Evolutionary conservation across 2,113 vertebrate species (phyloP), one percentile per base, ranked within the genome.

Genomic region (Paedocypris sp.): DNA sequence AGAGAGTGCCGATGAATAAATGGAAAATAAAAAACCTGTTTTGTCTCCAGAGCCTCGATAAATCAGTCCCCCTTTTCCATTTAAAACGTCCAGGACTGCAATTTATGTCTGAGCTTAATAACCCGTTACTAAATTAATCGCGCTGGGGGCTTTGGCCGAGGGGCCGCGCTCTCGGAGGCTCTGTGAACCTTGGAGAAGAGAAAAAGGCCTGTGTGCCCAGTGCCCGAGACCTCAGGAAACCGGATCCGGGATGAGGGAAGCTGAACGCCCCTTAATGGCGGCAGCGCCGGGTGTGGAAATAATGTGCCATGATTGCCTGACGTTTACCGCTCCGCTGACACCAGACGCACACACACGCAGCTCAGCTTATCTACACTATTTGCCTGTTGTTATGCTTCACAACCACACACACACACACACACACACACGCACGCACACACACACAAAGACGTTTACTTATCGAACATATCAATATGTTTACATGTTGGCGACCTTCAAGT

Each of bases 91-190:
- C 87, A 79, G 86, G 77, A 74, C 78, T 75, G 72, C 87, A 89
- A 91, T 92, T 92, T 90, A 92, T 90, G 89, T 86, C 87, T 85
- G 80, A 71, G 75, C 76, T 78, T 73, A 76, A 76, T 86, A 87
- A 86, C 82, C 86, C 86, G 85, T 89, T 90, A 88, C 87, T 88
- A 85, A 87, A 88, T 89, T 88, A 87, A 76, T 85, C 75, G 86
- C 73, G 66, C 85, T 83, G 87, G 86, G 86, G 86, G 53, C 89
- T 90, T 91, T 85, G 76, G 76, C 89, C 89, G 83, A 85, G 87
- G 89, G 80, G 66, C 71, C 48, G 32, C 53, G 29, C 64, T 64
- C 62, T 62, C 57, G 15, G 47, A 53, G 46, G 64, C 71, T 69
- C 56, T 67, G 68, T 71, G 72, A 76, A 69, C 65, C 63, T 68